These are phyloP conservation scores for Sternotherus odoratus DNA, from an alignment of 2,797 vertebrate species.

Conservation along the genomic window DNA sequence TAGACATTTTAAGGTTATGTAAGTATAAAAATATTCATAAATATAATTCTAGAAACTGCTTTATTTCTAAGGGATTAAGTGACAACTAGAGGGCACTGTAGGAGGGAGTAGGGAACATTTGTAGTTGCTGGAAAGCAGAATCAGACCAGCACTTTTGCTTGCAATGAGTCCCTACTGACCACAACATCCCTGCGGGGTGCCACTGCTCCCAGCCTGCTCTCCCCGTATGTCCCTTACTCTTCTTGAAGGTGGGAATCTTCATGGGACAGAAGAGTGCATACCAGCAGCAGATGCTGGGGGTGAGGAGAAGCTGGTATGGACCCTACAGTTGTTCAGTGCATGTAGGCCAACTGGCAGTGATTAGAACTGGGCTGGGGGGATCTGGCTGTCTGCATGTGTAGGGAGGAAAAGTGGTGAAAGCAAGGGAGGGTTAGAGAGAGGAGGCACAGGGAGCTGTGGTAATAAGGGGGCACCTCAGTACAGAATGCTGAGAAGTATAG, in stretches of 20 bases:
- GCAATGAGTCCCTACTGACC: not conserved
- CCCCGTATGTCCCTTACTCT: not conserved
- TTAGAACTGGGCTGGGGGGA: not conserved
- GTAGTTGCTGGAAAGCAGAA: not conserved
- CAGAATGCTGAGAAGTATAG: not conserved
- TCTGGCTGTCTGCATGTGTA: not conserved
- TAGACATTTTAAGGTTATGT: not conserved
- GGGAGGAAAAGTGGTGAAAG: not conserved
- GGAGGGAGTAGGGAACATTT: not conserved
- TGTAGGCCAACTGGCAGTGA: not conserved
- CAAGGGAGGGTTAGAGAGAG: not conserved
- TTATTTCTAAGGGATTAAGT: not conserved
- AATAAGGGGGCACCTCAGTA: not conserved
- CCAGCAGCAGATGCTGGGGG: rapidly evolving
- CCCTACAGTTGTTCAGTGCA: not conserved
- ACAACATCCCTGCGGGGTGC: not conserved
- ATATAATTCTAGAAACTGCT: not conserved
- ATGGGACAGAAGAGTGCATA: not conserved
- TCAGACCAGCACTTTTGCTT: not conserved
- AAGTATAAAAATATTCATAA: not conserved
- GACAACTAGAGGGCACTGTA: not conserved
- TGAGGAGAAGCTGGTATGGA: not conserved
- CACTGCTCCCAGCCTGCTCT: not conserved
- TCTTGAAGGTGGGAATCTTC: not conserved
- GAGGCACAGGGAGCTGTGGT: not conserved